A percentile compares a stretch with the other conserved stretches of the same genome.
Conservation (phyloP, 2,888 invertebrate species). For the Sturmia bella region DNA sequence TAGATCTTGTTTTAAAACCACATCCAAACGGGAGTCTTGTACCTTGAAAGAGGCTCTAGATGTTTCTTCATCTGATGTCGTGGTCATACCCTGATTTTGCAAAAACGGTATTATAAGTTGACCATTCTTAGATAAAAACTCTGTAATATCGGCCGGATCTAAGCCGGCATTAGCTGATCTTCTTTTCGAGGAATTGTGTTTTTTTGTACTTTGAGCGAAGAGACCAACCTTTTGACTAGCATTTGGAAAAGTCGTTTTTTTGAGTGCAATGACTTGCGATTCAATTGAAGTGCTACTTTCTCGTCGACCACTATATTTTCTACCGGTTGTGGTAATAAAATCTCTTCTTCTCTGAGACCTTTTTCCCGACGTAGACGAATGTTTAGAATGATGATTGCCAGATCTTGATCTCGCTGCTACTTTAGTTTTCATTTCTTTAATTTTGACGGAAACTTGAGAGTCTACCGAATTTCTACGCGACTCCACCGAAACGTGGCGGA, state of each 20-base stretch:
- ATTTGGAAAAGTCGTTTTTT: constrained; percentile 81
- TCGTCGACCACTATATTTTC: constrained; percentile 77
- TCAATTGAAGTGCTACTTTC: constrained; percentile 92
- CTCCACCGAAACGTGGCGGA: constrained; percentile 92
- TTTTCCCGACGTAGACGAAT: constrained; percentile 74
- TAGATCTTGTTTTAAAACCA: constrained; percentile 78
- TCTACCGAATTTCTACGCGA: constrained; percentile 93
- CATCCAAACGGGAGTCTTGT: constrained; percentile 81
- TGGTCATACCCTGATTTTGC: constrained; percentile 81
- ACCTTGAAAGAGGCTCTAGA: constrained; percentile 81
- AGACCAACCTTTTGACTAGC: constrained; percentile 79
- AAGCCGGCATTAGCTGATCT: constrained; percentile 71
- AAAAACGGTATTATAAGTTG: constrained; percentile 81
- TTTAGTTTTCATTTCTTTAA: constrained; percentile 91
- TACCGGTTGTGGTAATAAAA: constrained; percentile 77
- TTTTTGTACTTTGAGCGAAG: constrained; percentile 79
- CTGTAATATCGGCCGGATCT: constrained; percentile 79
- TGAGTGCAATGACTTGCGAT: constrained; percentile 85
- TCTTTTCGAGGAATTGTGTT: constrained; percentile 71
- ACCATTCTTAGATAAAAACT: constrained; percentile 80
- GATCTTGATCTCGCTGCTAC: constrained; percentile 83
- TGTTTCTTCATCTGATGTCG: constrained; percentile 81
- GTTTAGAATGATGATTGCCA: constrained; percentile 76
- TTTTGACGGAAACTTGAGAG: constrained; percentile 91
- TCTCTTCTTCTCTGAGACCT: constrained; percentile 78